These are phyloP conservation scores for Notocelia uddmanniana DNA, from an alignment of 2,888 invertebrate species.

Conservation along the genomic window DNA sequence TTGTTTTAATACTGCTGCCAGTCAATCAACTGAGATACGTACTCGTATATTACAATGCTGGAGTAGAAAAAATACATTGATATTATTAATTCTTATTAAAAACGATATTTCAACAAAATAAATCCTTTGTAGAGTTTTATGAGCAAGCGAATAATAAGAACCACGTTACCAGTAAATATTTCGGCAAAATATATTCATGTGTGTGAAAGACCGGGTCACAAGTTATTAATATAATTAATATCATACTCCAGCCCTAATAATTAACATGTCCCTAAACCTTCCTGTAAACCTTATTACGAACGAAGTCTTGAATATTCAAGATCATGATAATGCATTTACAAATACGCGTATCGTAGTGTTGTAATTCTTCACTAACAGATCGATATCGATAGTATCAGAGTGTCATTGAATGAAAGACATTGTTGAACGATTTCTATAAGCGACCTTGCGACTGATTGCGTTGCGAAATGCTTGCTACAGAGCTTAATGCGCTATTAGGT, in stretches of 20 bases:
- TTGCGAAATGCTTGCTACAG: constrained; percentile 41
- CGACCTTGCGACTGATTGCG: constrained; percentile 46
- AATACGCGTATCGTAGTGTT: constrained; percentile 40
- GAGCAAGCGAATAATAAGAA: too few species aligned
- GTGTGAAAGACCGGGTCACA: too few species aligned
- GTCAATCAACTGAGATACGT: too few species aligned
- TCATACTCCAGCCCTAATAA: neutral
- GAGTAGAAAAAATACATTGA: too few species aligned
- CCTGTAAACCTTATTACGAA: neutral
- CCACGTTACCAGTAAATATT: too few species aligned
- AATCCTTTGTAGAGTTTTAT: too few species aligned
- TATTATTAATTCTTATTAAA: too few species aligned
- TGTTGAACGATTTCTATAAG: constrained; percentile 45
- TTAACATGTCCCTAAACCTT: neutral
- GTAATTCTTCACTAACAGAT: constrained; percentile 39
- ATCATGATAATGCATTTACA: constrained; percentile 13
- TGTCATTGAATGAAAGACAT: constrained; percentile 41
- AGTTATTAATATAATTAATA: neutral
- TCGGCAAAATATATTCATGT: too few species aligned
- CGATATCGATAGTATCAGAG: constrained; percentile 42
- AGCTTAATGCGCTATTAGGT: constrained; percentile 41
- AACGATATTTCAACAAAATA: too few species aligned
- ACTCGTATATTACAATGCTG: too few species aligned
- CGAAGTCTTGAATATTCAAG: neutral
- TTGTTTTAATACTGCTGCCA: too few species aligned